Evolutionary conservation across 2,888 invertebrate species (phyloP).

Genomic region (Harmothoe impar): DNA sequence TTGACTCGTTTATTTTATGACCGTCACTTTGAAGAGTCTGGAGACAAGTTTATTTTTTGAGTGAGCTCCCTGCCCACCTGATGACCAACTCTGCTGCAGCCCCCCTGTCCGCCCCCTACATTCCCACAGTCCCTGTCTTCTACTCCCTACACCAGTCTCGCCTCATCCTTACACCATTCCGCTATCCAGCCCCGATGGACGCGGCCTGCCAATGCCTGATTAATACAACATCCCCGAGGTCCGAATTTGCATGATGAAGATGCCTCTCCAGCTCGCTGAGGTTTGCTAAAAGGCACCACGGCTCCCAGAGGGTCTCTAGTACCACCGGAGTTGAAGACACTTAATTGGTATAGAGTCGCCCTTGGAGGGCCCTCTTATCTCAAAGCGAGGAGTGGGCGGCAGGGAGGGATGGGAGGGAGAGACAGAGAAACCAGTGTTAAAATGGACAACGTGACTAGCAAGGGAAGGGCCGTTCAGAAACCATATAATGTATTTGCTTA

Average conservation of each 20-base stretch:
- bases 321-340: neutral
- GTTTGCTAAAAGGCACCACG: neutral
- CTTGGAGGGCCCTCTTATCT: neutral
- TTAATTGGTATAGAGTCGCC: neutral
- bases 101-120: too few species aligned
- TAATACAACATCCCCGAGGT: neutral
- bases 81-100: too few species aligned
- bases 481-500: too few species aligned
- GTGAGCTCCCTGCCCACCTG: too few species aligned
- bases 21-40: too few species aligned
- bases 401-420: neutral
- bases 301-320: neutral
- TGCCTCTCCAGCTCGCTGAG: neutral
- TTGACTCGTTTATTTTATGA: too few species aligned
- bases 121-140: too few species aligned
- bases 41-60: too few species aligned
- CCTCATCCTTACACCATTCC: neutral
- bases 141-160: too few species aligned
- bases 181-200: neutral
- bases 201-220: neutral
- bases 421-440: neutral
- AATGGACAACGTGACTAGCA: too few species aligned
- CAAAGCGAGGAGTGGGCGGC: neutral
- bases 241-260: conserved; percentile 22
- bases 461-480: too few species aligned